Base-by-base conservation (phyloP, 2,797 vertebrate genomes). In the Decapterus maruadsi region DNA sequence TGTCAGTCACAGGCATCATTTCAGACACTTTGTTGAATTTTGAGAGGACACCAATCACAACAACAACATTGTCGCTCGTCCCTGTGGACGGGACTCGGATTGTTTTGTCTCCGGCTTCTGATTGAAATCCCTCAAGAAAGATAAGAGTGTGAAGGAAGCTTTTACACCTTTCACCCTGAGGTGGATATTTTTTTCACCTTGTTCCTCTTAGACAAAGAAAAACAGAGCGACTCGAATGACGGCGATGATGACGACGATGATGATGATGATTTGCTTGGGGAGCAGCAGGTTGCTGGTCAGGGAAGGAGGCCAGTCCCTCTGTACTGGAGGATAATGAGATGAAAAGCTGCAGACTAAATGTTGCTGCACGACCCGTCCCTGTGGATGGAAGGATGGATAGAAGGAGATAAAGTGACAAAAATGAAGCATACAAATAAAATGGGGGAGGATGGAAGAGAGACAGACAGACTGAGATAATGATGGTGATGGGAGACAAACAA, bases 261-360 rank as follows among this genome's bases (percentile, higher is more conserved):
- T 34, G 31, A 34, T 34, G 31, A 34, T 16, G 53, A 74, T 60
- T 75, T 19, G 43, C 79, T 64, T 26, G 20, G 62, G 20, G 40
- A 88, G 40, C 62, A 64, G 69, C 78, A 87, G 81, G 83, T 77
- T 78, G 71, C n/a, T 13, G 81, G 72, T 90, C 77, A 79, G 50
- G 36, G 64, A 42, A 75, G 63, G 53, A 51, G 73, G 31, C 22
- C 10, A 19, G 81, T 58, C 45, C 61, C 6, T 61, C 58, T 69
- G 77, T 85, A 74, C 81, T 80, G 69, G 74, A 67, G 69, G 55
- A 87, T 84, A 87, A 92, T 75, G 75, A 89, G 76, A 85, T 29
- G 78, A 51, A 62, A 69, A 68, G 59, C 60, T 63, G 72, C 80
- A 72, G 50, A 62, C 65, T 83, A 64, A 76, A 80, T 22, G 4